Evolutionary conservation across 1,140 invertebrate species (phyloP).

Genomic region (Neomicropteryx cornuta): DNA sequence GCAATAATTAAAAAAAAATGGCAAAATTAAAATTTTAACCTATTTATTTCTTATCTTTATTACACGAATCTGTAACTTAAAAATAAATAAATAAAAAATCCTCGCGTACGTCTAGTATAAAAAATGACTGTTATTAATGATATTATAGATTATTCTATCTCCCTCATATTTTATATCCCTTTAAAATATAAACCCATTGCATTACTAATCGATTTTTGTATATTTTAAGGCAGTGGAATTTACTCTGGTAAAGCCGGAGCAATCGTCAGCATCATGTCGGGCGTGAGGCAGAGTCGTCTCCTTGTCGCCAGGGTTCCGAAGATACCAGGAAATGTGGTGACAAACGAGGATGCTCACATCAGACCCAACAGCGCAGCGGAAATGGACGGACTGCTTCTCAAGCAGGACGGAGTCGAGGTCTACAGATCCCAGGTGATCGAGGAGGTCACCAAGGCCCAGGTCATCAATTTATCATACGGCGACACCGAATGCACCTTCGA

Average conservation of each 20-base stretch:
- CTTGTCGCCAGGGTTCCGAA: constrained; percentile 38
- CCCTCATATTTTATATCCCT: too few species aligned
- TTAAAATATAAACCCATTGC: too few species aligned
- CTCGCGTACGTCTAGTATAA: too few species aligned
- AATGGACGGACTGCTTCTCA: constrained; percentile 8
- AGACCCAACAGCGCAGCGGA: not conserved
- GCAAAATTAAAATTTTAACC: too few species aligned
- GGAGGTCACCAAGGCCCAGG: constrained; percentile 1
- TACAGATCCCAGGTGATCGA: constrained; percentile 6
- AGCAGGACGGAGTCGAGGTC: constrained; percentile 6
- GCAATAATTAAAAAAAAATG: too few species aligned
- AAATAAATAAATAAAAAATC: too few species aligned
- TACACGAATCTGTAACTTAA: too few species aligned
- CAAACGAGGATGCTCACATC: too few species aligned
- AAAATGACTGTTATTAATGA: too few species aligned
- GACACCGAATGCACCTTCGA: constrained; percentile 7
- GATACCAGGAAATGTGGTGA: constrained; percentile 27
- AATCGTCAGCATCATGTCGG: constrained; percentile 35
- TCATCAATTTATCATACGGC: constrained; percentile 5
- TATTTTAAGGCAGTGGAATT: constrained; percentile 46
- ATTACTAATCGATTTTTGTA: not conserved
- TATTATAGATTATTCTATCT: too few species aligned
- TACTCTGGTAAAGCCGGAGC: constrained; percentile 38
- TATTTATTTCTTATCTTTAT: too few species aligned
- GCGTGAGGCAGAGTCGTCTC: constrained; percentile 26